Evolutionary conservation across 2,797 vertebrate genomes (phyloP).

Genomic region (Falco naumanni): DNA sequence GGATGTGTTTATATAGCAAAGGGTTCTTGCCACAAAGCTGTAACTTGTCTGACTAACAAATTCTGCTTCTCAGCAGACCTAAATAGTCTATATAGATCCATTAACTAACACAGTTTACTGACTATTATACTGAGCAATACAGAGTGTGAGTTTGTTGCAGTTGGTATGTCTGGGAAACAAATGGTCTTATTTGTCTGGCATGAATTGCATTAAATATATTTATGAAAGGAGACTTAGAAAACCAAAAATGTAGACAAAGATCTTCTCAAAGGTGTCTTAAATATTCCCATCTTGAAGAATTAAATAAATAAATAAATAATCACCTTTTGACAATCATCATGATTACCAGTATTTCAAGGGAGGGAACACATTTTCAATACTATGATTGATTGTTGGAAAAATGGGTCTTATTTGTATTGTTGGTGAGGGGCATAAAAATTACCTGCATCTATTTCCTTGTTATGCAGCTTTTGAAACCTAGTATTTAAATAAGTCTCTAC

Average conservation of each 20-base stretch:
- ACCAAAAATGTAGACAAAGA: neutral
- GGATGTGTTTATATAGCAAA: neutral
- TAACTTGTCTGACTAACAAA: neutral
- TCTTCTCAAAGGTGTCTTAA: neutral
- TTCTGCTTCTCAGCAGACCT: neutral
- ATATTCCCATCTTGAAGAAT: neutral
- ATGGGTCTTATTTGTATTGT: neutral
- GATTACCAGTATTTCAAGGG: neutral
- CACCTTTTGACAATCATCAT: neutral
- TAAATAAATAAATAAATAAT: neutral
- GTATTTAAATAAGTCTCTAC: slow-evolving; percentile 46
- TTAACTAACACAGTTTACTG: neutral
- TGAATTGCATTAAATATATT: neutral
- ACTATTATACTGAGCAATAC: neutral
- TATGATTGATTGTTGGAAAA: neutral
- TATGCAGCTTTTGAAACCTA: neutral
- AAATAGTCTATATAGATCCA: neutral
- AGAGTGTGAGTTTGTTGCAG: neutral
- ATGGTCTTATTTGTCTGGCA: neutral
- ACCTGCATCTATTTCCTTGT: neutral
- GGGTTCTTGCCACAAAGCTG: neutral
- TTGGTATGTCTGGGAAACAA: neutral
- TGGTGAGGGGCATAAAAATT: neutral
- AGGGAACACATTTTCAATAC: neutral
- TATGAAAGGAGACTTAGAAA: neutral